A percentile compares a stretch with the other conserved stretches of the same genome.
Evolutionary conservation across 2,888 invertebrate genomes (phyloP).

Genomic region (Plagiodera versicolora): DNA sequence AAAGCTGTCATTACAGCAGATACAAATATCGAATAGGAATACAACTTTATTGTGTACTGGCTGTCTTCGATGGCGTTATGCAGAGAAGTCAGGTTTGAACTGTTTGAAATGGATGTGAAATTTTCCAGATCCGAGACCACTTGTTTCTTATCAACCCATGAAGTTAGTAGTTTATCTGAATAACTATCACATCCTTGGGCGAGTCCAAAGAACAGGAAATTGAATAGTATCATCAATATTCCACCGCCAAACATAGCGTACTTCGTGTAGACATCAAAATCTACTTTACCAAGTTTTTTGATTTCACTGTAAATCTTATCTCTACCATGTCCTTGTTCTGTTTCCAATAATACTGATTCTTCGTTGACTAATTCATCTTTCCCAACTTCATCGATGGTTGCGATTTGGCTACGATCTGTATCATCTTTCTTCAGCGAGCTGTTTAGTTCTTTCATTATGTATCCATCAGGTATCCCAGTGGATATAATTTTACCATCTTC

Average conservation of each 20-base stretch:
- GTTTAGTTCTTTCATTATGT: conserved; percentile 13
- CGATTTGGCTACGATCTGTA: conserved; percentile 7
- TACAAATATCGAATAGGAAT: conserved; percentile 29
- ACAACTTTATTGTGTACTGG: conserved; percentile 26
- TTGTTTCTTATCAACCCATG: conserved; percentile 37
- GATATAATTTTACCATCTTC: conserved; percentile 23
- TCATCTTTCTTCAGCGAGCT: conserved; percentile 16
- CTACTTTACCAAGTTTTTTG: conserved; percentile 42
- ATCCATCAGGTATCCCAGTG: conserved; percentile 16
- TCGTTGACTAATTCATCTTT: conserved; percentile 23
- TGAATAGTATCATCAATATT: conserved; percentile 34
- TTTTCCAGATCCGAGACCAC: conserved; percentile 21
- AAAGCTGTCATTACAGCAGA: conserved; percentile 30
- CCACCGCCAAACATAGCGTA: conserved; percentile 46
- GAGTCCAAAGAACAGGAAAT: conserved; percentile 36
- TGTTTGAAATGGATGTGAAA: conserved; percentile 1
- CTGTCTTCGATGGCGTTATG: conserved; percentile 12
- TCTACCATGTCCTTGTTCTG: conserved; percentile 11
- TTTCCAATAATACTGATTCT: conserved; percentile 24
- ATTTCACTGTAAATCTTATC: conserved; percentile 41
- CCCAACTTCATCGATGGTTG: conserved; percentile 16
- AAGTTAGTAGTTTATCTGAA: conserved; percentile 40
- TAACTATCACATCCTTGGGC: conserved; percentile 40
- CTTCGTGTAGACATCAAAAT: conserved; percentile 40
- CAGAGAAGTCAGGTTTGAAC: background rate